Conservation (phyloP, 2,113 vertebrate genomes). For the Zeus faber region DNA sequence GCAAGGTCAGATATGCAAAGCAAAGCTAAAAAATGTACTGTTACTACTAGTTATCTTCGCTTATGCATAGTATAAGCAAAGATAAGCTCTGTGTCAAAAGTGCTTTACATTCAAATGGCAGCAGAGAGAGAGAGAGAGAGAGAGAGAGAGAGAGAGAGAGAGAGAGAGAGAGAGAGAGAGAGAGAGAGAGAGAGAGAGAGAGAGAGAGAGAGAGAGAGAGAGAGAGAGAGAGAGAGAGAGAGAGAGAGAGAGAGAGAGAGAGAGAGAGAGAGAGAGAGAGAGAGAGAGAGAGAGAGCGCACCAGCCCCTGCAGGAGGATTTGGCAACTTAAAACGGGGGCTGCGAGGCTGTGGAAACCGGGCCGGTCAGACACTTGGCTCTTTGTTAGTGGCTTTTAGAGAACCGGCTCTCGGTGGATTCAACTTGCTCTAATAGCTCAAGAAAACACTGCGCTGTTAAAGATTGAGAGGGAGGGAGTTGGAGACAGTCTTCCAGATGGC, state of each 20-base stretch:
- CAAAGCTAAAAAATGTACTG: too few relatives aligned
- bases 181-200: not conserved
- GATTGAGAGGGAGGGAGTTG: not conserved
- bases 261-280: too few relatives aligned
- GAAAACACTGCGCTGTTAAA: constrained; percentile 2
- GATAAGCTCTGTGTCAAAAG: constrained; percentile 36
- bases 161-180: not conserved
- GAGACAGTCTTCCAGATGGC: not conserved
- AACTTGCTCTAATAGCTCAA: constrained; percentile 19
- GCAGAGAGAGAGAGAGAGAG: not conserved
- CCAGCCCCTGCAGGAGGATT: constrained; percentile 21
- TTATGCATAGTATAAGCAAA: too few relatives aligned
- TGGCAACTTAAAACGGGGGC: constrained; percentile 17
- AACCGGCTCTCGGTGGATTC: constrained; percentile 14
- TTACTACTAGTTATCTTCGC: too few relatives aligned
- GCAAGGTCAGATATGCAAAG: too few relatives aligned
- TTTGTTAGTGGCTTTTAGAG: constrained; percentile 35
- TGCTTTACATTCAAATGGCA: constrained; percentile 10
- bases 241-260: not conserved
- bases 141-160: not conserved
- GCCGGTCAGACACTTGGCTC: constrained; percentile 5
- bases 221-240: not conserved
- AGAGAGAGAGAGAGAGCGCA: constrained; percentile 18
- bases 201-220: not conserved
- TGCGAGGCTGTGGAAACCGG: constrained; percentile 19